phyloP scores from a whole-genome alignment of 2,888 invertebrate genomes.

The Drosophila meridionalis region DNA sequence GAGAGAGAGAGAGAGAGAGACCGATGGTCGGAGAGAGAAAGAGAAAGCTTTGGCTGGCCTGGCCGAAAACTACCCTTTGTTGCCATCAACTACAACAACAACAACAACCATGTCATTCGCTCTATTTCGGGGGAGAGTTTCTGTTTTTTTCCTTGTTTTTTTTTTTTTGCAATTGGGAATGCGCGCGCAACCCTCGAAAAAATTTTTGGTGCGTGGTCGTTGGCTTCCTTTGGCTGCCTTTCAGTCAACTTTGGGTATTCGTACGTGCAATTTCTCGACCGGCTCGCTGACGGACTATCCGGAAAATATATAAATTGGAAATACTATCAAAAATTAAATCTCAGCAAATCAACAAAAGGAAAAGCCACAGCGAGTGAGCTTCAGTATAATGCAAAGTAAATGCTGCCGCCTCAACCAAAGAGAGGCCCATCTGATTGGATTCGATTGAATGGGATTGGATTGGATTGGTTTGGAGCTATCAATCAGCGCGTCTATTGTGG shows the following conservation, averaged over 20 bases:
- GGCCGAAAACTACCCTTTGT: slow-evolving; percentile 46
- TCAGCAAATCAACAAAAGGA: not conserved
- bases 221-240: slow-evolving; percentile 78
- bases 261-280: slow-evolving; percentile 84
- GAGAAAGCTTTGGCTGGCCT: slow-evolving; percentile 13
- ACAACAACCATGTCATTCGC: slow-evolving; percentile 15
- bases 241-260: slow-evolving; percentile 85
- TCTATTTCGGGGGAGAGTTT: slow-evolving; percentile 69
- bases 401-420: not conserved
- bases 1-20: not conserved
- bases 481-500: slow-evolving; percentile 21
- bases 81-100: slow-evolving; percentile 36
- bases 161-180: slow-evolving; percentile 65
- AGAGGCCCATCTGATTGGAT: slow-evolving; percentile 5
- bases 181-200: slow-evolving; percentile 74
- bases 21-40: slow-evolving; percentile 1
- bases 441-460: too few species aligned
- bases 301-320: slow-evolving; percentile 1
- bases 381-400: not conserved
- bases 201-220: slow-evolving; percentile 47
- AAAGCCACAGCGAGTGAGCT: not conserved
- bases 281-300: slow-evolving; percentile 61
- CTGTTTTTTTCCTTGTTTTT: slow-evolving; percentile 29
- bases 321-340: slow-evolving; percentile 1
- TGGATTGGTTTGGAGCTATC: not conserved